Evolutionary conservation across 2,797 vertebrate genomes (phyloP).

Genomic region (Neopelma chrysocephalum): DNA sequence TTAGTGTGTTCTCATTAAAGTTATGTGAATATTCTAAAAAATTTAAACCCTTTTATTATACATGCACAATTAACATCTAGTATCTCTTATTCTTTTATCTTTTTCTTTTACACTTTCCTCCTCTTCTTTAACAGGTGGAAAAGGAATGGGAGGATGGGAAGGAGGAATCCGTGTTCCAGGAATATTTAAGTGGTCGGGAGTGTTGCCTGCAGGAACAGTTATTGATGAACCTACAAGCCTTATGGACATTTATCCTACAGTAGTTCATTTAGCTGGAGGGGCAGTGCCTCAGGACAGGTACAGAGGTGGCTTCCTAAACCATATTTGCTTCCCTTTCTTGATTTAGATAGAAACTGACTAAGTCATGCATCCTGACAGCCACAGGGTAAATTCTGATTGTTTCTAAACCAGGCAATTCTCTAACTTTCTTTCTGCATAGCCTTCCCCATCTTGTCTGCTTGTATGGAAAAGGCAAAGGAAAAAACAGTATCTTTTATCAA

Average conservation of each 20-base stretch:
- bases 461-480: neutral
- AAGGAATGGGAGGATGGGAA: constrained; percentile 92
- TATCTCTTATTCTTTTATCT: neutral
- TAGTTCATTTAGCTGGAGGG: constrained; percentile 81
- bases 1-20: neutral
- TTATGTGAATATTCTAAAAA: neutral
- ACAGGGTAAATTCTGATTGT: neutral
- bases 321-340: neutral
- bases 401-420: neutral
- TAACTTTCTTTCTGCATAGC: neutral
- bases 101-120: neutral
- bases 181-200: constrained; percentile 87
- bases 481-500: neutral
- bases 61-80: neutral
- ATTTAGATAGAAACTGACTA: neutral
- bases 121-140: constrained; percentile 79
- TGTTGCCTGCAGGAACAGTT: constrained; percentile 77
- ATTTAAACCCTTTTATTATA: neutral
- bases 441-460: neutral
- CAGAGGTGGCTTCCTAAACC: neutral
- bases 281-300: constrained; percentile 83
- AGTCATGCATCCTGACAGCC: neutral
- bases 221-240: constrained; percentile 87
- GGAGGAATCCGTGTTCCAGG: constrained; percentile 92
- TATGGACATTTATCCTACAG: constrained; percentile 90